These are phyloP conservation scores for Anticlea derivata DNA, from an alignment of 2,888 invertebrate genomes.

Conservation along the genomic window DNA sequence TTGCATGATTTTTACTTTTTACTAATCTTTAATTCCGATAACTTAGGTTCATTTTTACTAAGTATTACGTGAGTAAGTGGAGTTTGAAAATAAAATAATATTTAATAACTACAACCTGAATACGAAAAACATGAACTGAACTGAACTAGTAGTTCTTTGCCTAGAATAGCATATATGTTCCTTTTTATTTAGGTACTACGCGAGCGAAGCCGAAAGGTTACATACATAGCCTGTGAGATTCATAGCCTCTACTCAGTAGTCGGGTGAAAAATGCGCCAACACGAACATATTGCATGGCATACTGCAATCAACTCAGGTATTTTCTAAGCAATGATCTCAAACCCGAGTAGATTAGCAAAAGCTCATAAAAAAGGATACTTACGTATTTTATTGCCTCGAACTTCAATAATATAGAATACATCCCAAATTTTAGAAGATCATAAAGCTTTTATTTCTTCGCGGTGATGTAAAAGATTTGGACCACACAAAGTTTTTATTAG, in stretches of 20 bases:
- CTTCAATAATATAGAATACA: slow-evolving; percentile 17
- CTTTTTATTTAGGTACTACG: too few species aligned
- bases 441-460: slow-evolving; percentile 32
- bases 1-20: background rate
- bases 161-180: too few species aligned
- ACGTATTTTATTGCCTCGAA: slow-evolving; percentile 10
- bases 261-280: background rate
- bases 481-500: slow-evolving; percentile 44
- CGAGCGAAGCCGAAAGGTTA: too few species aligned
- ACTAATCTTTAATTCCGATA: too few species aligned
- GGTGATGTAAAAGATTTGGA: slow-evolving; percentile 34
- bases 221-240: too few species aligned
- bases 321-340: background rate
- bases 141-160: too few species aligned
- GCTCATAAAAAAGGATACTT: slow-evolving; percentile 1
- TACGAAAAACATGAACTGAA: too few species aligned
- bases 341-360: slow-evolving; percentile 3
- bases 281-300: slow-evolving; percentile 1
- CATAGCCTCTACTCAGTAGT: too few species aligned
- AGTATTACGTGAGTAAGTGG: too few species aligned
- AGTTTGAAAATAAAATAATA: too few species aligned
- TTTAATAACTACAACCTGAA: too few species aligned
- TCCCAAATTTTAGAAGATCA: slow-evolving; percentile 25
- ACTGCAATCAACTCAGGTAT: background rate
- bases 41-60: too few species aligned